Conservation (phyloP, 1,140 invertebrate species). For the Sminthurinus signatus region DNA sequence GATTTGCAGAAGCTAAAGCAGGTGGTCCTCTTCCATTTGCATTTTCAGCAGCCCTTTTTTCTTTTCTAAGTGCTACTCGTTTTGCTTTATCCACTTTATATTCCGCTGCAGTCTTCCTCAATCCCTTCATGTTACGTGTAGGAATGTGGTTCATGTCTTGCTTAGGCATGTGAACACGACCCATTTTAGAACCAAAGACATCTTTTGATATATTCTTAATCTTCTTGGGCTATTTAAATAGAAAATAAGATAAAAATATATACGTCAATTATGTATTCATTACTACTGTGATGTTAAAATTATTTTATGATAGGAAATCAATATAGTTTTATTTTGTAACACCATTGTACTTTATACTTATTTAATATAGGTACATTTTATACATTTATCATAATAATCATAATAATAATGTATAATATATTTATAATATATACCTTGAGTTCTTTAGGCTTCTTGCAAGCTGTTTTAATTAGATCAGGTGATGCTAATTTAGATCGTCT, state of each 20-base stretch:
- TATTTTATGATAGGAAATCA: neutral
- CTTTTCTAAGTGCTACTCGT: conserved; percentile 45
- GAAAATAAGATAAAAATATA: neutral
- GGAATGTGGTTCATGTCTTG: conserved; percentile 82
- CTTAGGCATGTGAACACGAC: conserved; percentile 84
- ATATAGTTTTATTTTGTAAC: too few relatives aligned
- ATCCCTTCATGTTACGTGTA: conserved; percentile 88
- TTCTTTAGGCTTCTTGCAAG: conserved; percentile 76
- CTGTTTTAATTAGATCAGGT: conserved; percentile 80
- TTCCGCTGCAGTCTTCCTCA: conserved; percentile 62
- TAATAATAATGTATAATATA: neutral
- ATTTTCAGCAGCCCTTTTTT: conserved; percentile 4
- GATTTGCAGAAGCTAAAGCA: neutral
- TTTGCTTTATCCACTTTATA: conserved; percentile 52
- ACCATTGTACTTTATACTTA: too few relatives aligned
- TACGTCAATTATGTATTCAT: neutral
- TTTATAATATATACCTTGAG: conserved; percentile 55
- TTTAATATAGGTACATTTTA: too few relatives aligned
- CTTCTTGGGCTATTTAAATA: conserved; percentile 56
- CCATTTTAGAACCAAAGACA: conserved; percentile 79
- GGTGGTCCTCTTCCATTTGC: neutral
- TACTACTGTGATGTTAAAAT: neutral
- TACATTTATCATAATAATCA: too few relatives aligned
- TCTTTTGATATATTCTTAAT: conserved; percentile 88
- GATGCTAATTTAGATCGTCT: conserved; percentile 81